Base-by-base conservation (phyloP, 2,797 vertebrate genomes). In the Semaprochilodus insignis region DNA sequence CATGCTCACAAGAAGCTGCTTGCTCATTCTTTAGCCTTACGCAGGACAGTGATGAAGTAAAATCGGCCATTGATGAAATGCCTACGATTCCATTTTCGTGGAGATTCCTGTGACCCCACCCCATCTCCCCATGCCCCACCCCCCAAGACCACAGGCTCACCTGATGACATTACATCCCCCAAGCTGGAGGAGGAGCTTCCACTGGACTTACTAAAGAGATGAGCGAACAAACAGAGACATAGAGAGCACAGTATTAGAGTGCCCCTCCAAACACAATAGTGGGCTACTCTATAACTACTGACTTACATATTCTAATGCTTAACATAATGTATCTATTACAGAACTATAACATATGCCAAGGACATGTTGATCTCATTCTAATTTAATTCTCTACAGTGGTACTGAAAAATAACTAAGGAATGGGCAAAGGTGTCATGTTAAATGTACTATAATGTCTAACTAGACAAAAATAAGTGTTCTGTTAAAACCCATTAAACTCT, bases 171-270 rank as follows among this genome's bases (percentile, higher is more conserved):
- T 97, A 96, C 96, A 54, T 99, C 97, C 88, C 97, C 97, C 92
- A 97, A 95, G 93, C 97, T 99, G 93, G 97, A 96, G 92, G 95
- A 97, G 83, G 97, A 97, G 91, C 96, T 98, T 91, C 97, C 97
- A 72, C 95, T 97, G 79, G 96, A 98, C 96, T 98, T 99, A 96
- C 97, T 99, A 96, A 88, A 93, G 81, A 85, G 71, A 86, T 31
- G 84, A 88, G 85, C 66, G 82, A 83, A 88, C 85, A 88, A 83
- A 88, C 83, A 88, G 72, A 88, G 40, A 88, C 78, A 88, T 66
- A 86, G 65, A 86, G 4, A 80, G 23, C 34, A 60, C 23, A 83
- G 74, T 80, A 79, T 88, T 83, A 86, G 80, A 44, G 13, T 48
- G 54, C 55, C 52, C 23, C 69, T 74, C 23, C 55, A 76, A 69